Percentiles rank a stretch among this genome's conserved stretches.
Evolutionary conservation across 2,797 vertebrate genomes (phyloP).

Genomic region (Uromys caudimaculatus): DNA sequence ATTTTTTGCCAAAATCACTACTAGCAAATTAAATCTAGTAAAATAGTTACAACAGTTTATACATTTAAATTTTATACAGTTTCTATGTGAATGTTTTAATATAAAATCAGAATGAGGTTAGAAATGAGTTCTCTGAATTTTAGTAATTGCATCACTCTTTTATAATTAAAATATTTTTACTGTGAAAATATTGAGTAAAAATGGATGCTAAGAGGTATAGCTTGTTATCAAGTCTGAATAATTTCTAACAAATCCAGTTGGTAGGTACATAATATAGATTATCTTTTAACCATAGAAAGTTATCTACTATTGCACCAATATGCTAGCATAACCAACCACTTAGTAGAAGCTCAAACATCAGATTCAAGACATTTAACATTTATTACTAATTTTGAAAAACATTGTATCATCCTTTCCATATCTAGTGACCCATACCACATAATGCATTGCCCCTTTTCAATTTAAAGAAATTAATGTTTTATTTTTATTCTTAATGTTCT

Average conservation of each 20-base stretch:
- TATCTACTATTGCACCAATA: neutral
- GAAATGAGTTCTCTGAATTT: neutral
- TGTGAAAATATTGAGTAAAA: neutral
- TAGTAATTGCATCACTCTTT: neutral
- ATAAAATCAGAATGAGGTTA: neutral
- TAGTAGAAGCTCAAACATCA: conserved; percentile 1
- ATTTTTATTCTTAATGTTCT: neutral
- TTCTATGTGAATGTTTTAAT: neutral
- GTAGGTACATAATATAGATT: neutral
- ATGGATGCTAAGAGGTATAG: neutral
- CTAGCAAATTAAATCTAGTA: neutral
- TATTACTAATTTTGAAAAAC: conserved; percentile 6
- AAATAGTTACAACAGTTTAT: neutral
- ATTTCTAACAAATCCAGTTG: conserved; percentile 31
- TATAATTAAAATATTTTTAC: neutral
- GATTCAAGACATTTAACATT: neutral
- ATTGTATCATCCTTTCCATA: neutral
- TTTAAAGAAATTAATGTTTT: conserved; percentile 27
- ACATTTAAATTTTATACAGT: neutral
- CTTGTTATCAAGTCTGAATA: conserved; percentile 29
- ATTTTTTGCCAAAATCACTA: neutral
- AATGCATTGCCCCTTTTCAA: neutral
- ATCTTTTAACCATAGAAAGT: neutral
- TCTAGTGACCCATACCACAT: neutral
- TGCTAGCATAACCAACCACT: neutral